phyloP scores from a whole-genome alignment of 1,140 invertebrate genomes.

The Aradophagus sp. region DNA sequence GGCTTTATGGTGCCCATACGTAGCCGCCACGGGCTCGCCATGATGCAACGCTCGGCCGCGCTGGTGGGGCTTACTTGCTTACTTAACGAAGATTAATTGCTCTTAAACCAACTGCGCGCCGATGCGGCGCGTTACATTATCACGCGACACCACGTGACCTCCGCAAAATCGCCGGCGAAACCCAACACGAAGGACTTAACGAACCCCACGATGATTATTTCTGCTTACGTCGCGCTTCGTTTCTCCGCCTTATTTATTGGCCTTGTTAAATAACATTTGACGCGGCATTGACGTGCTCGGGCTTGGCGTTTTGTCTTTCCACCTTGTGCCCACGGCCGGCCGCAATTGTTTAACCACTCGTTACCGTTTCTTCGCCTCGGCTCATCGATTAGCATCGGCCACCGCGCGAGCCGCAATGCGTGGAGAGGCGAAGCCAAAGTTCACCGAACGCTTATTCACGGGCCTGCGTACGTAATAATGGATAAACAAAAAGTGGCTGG shows the following conservation, averaged over 20 bases:
- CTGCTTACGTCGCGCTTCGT: conserved; percentile 57
- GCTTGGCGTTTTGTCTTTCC: conserved; percentile 35
- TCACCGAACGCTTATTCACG: too few relatives aligned
- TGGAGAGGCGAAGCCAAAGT: too few relatives aligned
- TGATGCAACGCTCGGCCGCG: conserved; percentile 33
- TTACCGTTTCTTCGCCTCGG: too few relatives aligned
- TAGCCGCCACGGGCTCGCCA: conserved; percentile 45
- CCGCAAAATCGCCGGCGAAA: conserved; percentile 62
- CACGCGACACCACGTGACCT: conserved; percentile 65
- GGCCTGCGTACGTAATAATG: conserved; percentile 3
- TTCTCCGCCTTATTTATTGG: conserved; percentile 55
- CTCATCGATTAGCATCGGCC: too few relatives aligned
- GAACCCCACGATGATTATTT: conserved; percentile 57
- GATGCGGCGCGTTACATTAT: conserved; percentile 63
- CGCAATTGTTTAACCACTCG: too few relatives aligned
- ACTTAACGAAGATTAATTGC: conserved; percentile 71
- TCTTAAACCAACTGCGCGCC: conserved; percentile 67
- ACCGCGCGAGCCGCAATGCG: too few relatives aligned
- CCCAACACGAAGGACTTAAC: conserved; percentile 56
- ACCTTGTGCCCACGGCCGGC: conserved; percentile 6
- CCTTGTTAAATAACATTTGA: conserved; percentile 56
- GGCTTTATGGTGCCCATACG: conserved; percentile 56
- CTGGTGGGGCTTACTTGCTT: conserved; percentile 52
- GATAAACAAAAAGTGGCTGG: conserved; percentile 15
- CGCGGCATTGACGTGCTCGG: conserved; percentile 37